These are phyloP conservation scores for Mesoligia furuncula DNA, from an alignment of 2,888 invertebrate species.

Conservation along the genomic window DNA sequence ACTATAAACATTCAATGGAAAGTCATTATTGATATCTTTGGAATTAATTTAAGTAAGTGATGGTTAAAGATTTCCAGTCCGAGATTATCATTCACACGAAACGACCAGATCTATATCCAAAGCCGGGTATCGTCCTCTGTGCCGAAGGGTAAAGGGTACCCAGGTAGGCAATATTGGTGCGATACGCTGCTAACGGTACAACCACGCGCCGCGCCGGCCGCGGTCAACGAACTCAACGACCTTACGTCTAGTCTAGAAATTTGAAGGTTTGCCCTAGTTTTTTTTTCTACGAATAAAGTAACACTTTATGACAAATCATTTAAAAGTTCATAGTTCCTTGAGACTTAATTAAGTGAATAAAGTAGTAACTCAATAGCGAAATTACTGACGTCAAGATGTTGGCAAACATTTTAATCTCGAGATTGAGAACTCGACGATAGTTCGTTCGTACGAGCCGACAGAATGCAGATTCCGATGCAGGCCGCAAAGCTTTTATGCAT, in stretches of 20 bases:
- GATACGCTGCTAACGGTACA: constrained; percentile 83
- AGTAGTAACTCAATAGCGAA: constrained; percentile 45
- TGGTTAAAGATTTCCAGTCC: neutral
- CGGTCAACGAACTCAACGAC: constrained; percentile 87
- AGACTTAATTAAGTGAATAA: constrained; percentile 32
- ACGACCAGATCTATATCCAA: constrained; percentile 44
- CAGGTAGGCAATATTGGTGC: constrained; percentile 73
- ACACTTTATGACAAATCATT: constrained; percentile 16
- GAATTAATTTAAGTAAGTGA: neutral
- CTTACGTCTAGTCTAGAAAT: constrained; percentile 84
- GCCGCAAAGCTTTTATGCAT: constrained; percentile 73
- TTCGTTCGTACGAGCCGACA: constrained; percentile 56
- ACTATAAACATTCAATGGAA: neutral
- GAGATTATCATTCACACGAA: neutral
- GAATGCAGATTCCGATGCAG: constrained; percentile 70
- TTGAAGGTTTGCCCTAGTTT: constrained; percentile 85
- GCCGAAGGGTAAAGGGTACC: constrained; percentile 73
- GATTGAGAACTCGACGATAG: constrained; percentile 58
- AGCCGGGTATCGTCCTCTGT: constrained; percentile 45
- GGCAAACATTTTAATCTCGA: constrained; percentile 62
- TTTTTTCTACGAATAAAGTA: constrained; percentile 51
- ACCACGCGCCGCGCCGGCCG: constrained; percentile 79
- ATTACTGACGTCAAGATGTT: constrained; percentile 49
- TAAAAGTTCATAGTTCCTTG: constrained; percentile 16
- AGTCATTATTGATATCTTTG: neutral